Percentiles rank a stretch among this genome's conserved stretches.
Evolutionary conservation across 2,797 vertebrate genomes (phyloP).

Genomic region (Pipistrellus kuhlii): DNA sequence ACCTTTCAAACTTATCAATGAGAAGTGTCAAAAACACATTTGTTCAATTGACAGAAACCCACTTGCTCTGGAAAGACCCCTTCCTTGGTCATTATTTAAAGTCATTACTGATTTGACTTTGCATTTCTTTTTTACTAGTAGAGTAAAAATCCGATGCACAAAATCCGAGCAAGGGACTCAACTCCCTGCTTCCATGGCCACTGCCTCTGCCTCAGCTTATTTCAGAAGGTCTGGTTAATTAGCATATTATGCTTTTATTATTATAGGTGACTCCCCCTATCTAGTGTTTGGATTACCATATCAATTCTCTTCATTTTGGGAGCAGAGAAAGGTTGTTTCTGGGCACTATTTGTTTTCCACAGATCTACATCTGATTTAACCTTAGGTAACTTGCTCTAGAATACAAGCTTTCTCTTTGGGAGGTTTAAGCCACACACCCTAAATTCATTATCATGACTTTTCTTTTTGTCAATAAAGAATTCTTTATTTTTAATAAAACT

Average conservation of each 20-base stretch:
- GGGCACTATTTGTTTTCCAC: not conserved
- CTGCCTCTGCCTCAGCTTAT: too few relatives aligned
- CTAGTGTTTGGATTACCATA: not conserved
- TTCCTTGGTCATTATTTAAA: not conserved
- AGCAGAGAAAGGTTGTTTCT: constrained; percentile 22
- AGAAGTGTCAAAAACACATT: not conserved
- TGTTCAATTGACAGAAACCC: not conserved
- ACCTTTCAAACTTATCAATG: not conserved
- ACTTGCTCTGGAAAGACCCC: not conserved
- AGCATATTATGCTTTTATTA: too few relatives aligned
- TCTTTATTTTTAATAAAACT: constrained; percentile 39
- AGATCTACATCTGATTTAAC: not conserved
- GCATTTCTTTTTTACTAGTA: not conserved
- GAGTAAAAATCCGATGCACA: too few relatives aligned
- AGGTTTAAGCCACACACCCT: not conserved
- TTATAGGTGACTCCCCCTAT: not conserved
- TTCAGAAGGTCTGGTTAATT: too few relatives aligned
- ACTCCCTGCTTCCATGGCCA: too few relatives aligned
- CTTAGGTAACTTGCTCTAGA: not conserved
- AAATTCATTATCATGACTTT: not conserved
- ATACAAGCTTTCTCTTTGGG: not conserved
- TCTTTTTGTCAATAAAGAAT: not conserved
- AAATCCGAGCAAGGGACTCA: too few relatives aligned
- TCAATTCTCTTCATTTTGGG: not conserved
- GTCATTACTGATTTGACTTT: not conserved